phyloP scores from a whole-genome alignment of 1,140 invertebrate genomes.

The Drosophila malerkotliana region DNA sequence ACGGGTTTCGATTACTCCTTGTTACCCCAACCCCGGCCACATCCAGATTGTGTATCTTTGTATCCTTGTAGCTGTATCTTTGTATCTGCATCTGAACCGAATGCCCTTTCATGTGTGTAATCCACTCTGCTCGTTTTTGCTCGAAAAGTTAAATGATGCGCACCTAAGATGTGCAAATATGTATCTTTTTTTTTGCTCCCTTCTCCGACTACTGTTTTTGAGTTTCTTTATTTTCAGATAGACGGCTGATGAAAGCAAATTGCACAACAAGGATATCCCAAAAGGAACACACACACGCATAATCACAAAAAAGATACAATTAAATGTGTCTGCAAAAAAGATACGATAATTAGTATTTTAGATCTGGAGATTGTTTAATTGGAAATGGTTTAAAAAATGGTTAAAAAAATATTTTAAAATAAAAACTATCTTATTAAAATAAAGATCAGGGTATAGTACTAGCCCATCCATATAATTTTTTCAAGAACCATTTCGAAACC shows the following conservation, averaged over 20 bases:
- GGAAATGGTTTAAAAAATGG: neutral
- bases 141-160: slow-evolving; percentile 75
- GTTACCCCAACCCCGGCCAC: slow-evolving; percentile 8
- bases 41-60: slow-evolving; percentile 1
- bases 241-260: slow-evolving; percentile 65
- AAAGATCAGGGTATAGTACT: no score
- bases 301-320: neutral
- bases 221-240: slow-evolving; percentile 27
- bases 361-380: neutral
- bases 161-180: slow-evolving; percentile 71
- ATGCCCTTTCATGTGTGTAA: slow-evolving; percentile 75
- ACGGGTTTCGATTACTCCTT: slow-evolving; percentile 76
- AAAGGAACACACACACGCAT: neutral
- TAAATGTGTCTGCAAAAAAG: slow-evolving; percentile 19
- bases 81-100: slow-evolving; percentile 8
- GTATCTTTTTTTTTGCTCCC: slow-evolving; percentile 10
- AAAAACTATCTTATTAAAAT: no score
- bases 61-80: slow-evolving; percentile 21
- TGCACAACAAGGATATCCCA: slow-evolving; percentile 48
- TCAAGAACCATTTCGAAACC: no score
- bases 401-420: no score
- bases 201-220: slow-evolving; percentile 20
- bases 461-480: no score
- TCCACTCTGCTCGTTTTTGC: slow-evolving; percentile 74
- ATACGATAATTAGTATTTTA: neutral